Conservation (phyloP, 2,888 invertebrate genomes). For the Crioceris asparagi region DNA sequence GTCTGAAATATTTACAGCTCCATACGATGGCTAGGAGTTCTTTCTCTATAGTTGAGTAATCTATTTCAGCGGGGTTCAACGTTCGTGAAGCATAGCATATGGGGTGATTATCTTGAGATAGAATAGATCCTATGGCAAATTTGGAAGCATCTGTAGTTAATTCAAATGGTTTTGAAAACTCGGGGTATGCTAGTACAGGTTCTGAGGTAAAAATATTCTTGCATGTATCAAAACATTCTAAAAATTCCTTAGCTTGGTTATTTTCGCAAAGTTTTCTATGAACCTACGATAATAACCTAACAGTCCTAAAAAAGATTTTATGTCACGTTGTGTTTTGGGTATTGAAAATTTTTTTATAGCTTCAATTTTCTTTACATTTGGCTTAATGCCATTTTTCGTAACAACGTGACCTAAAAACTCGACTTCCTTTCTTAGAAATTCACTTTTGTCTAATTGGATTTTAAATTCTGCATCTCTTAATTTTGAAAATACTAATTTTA, state of each 20-base stretch:
- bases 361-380: slow-evolving; percentile 27
- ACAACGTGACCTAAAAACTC: slow-evolving; percentile 29
- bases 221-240: slow-evolving; percentile 6
- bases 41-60: slow-evolving; percentile 9
- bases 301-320: slow-evolving; percentile 23
- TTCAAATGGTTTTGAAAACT: slow-evolving; percentile 7
- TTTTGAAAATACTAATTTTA: background rate
- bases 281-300: slow-evolving; percentile 14
- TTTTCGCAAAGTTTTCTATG: slow-evolving; percentile 15
- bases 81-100: slow-evolving; percentile 9
- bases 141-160: slow-evolving; percentile 9
- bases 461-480: slow-evolving; percentile 18
- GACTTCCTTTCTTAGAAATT: slow-evolving; percentile 23
- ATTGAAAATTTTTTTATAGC: slow-evolving; percentile 20
- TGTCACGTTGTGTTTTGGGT: slow-evolving; percentile 21
- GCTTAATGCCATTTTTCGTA: slow-evolving; percentile 26
- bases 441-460: slow-evolving; percentile 22
- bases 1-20: slow-evolving; percentile 8
- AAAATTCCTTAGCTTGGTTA: slow-evolving; percentile 15
- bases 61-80: slow-evolving; percentile 7
- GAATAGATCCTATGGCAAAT: slow-evolving; percentile 4
- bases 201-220: slow-evolving; percentile 3
- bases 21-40: slow-evolving; percentile 9
- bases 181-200: slow-evolving; percentile 7
- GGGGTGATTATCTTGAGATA: slow-evolving; percentile 6